Conservation (phyloP, 2,113 vertebrate species). For the Peromyscus californicus region DNA sequence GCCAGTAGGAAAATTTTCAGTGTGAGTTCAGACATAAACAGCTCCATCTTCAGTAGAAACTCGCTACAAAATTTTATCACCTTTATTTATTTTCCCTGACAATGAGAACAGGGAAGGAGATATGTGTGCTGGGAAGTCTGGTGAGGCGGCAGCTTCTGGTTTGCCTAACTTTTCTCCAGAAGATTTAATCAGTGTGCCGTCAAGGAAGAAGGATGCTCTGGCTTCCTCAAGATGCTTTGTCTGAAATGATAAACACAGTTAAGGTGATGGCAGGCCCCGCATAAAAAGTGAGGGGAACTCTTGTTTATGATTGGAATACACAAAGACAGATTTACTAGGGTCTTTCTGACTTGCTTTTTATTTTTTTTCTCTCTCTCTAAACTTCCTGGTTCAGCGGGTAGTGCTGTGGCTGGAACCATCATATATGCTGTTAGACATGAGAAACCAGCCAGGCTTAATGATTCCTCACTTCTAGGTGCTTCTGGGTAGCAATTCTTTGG, state of each 20-base stretch:
- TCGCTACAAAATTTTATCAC: conserved; percentile 17
- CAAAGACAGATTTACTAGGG: conserved; percentile 73
- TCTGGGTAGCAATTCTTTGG: conserved; percentile 68
- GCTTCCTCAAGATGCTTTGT: conserved; percentile 49
- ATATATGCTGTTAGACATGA: conserved; percentile 40
- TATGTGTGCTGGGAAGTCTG: neutral
- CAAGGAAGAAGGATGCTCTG: conserved; percentile 69
- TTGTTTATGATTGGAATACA: conserved; percentile 69
- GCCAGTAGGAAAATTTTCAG: conserved; percentile 15
- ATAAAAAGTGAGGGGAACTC: conserved; percentile 31
- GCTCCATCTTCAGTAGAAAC: neutral
- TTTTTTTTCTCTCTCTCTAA: neutral
- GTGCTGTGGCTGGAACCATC: neutral
- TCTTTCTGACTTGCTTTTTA: neutral
- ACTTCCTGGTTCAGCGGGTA: conserved; percentile 66
- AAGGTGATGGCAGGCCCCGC: neutral
- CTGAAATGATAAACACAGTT: conserved; percentile 71
- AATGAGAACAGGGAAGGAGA: conserved; percentile 46
- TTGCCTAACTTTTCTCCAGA: conserved; percentile 53
- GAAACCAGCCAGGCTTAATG: conserved; percentile 61
- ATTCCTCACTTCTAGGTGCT: conserved; percentile 37
- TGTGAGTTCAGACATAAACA: conserved; percentile 22
- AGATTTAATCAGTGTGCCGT: conserved; percentile 74
- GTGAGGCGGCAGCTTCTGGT: conserved; percentile 30
- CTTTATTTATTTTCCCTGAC: conserved; percentile 64